A percentile compares a stretch with the other conserved stretches of the same genome.
These are phyloP conservation scores for Zhuqinia jingwanae DNA, from an alignment of 2,888 invertebrate species.

Conservation along the genomic window DNA sequence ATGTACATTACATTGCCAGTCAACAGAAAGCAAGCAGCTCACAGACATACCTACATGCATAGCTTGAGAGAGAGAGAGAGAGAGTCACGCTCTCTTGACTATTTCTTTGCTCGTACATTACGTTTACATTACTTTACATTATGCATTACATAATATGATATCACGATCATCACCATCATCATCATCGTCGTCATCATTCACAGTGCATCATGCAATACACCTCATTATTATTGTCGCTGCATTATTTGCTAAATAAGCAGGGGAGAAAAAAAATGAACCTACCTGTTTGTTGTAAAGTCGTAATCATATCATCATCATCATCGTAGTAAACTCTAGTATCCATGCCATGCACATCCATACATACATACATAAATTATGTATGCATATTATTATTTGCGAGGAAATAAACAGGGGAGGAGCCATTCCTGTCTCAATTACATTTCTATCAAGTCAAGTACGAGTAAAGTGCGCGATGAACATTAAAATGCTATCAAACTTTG, in stretches of 20 bases:
- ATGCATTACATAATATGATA: too few species aligned
- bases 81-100: constrained; percentile 66
- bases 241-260: constrained; percentile 44
- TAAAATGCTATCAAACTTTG: not conserved
- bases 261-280: constrained; percentile 33
- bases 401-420: constrained; percentile 42
- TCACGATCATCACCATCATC: too few species aligned
- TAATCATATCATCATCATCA: constrained; percentile 19
- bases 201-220: constrained; percentile 52
- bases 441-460: constrained; percentile 32
- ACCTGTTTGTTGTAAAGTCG: constrained; percentile 9
- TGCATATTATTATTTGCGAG: constrained; percentile 16
- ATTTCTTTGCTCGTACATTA: constrained; percentile 31
- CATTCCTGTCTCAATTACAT: constrained; percentile 1
- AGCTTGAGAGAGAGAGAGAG: not conserved
- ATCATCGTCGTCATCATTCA: constrained; percentile 48
- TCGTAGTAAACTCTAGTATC: not conserved
- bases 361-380: not conserved
- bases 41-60: not conserved
- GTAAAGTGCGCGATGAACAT: constrained; percentile 26
- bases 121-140: not conserved
- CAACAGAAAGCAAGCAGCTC: too few species aligned
- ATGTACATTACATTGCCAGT: too few species aligned
- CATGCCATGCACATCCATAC: not conserved
- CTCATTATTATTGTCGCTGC: constrained; percentile 43